Evolutionary conservation across 2,888 invertebrate species (phyloP).

Genomic region (Nasonia oneida): DNA sequence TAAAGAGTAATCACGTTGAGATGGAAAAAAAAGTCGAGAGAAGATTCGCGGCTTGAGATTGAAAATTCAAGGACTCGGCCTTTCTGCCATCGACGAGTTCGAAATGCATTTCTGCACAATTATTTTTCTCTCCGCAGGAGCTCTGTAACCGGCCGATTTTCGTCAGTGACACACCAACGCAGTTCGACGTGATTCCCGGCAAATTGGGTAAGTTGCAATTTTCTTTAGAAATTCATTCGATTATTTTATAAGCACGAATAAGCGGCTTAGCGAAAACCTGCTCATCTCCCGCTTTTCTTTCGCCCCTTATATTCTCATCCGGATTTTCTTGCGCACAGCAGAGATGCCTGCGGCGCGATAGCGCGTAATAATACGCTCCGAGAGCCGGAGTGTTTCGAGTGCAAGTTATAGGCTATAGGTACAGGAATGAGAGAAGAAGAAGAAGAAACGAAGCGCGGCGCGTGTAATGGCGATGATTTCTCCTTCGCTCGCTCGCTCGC

Average conservation of each 20-base stretch:
- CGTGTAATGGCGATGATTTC: slow-evolving; percentile 12
- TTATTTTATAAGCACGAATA: background rate
- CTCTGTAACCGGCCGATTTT: slow-evolving; percentile 88
- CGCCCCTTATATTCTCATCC: background rate
- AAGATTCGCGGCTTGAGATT: slow-evolving; percentile 19
- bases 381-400: background rate
- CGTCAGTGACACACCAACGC: slow-evolving; percentile 88
- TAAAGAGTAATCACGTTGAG: slow-evolving; percentile 49
- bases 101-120: background rate
- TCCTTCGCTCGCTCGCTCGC: background rate
- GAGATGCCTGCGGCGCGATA: slow-evolving; percentile 65
- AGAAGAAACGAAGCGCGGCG: background rate
- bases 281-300: background rate
- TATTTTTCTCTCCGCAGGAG: slow-evolving; percentile 82
- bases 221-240: background rate
- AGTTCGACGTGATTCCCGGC: slow-evolving; percentile 92
- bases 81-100: background rate
- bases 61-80: background rate
- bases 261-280: background rate
- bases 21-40: slow-evolving; percentile 3
- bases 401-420: background rate
- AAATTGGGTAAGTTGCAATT: slow-evolving; percentile 87
- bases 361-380: slow-evolving; percentile 69
- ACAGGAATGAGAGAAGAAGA: background rate
- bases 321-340: slow-evolving; percentile 38